Conservation (phyloP, 2,113 vertebrate species). For the Pycnonotus jocosus region DNA sequence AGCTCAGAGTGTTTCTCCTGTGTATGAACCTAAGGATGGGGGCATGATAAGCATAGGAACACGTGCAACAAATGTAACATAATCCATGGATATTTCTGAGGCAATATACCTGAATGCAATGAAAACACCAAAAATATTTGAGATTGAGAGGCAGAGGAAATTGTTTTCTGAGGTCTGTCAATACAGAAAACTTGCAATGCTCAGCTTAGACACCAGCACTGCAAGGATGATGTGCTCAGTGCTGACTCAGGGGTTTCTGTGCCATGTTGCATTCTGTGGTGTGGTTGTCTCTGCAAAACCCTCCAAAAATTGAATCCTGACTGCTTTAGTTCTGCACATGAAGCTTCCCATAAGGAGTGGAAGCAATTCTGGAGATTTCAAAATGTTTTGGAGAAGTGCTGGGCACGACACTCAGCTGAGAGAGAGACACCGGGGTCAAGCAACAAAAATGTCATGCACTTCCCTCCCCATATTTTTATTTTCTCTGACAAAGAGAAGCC, state of each 20-base stretch:
- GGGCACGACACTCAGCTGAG: not conserved
- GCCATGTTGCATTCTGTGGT: not conserved
- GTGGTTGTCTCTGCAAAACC: not conserved
- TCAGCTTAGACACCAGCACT: not conserved
- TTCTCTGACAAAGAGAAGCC: slow-evolving; percentile 56
- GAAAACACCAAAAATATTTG: not conserved
- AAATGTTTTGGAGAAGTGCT: not conserved
- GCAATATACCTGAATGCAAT: not conserved
- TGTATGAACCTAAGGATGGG: not conserved
- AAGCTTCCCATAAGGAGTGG: not conserved
- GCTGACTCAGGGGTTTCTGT: not conserved
- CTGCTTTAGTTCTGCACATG: not conserved
- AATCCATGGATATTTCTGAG: not conserved
- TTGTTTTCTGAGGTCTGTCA: not conserved
- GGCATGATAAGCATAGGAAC: not conserved
- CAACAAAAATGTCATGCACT: slow-evolving; percentile 73
- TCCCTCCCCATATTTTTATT: not conserved
- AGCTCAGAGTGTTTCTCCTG: not conserved
- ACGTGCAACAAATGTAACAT: not conserved
- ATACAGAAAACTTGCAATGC: not conserved
- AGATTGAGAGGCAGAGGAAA: not conserved
- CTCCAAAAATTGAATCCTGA: not conserved
- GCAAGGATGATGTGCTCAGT: not conserved
- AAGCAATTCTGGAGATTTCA: not conserved
- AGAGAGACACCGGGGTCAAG: slow-evolving; percentile 13